These are phyloP conservation scores for Bujurquina vittata DNA, from an alignment of 2,113 vertebrate species.

Conservation along the genomic window DNA sequence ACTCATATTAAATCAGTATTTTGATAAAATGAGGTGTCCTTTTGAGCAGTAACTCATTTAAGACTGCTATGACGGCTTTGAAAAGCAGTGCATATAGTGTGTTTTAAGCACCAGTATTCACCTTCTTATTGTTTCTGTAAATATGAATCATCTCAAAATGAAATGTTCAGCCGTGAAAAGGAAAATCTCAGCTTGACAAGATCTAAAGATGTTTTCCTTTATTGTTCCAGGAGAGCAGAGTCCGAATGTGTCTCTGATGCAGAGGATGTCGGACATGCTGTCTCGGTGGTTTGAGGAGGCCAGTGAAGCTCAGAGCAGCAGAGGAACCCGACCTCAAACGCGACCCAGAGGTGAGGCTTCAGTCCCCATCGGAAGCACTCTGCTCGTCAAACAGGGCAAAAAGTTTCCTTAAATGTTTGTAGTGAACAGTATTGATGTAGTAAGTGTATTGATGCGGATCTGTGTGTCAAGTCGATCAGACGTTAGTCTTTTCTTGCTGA, in stretches of 20 bases:
- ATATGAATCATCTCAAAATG: background rate
- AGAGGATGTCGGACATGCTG: slow-evolving; percentile 99
- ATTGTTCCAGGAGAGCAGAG: slow-evolving; percentile 89
- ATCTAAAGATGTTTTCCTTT: background rate
- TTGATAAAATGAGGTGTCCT: background rate
- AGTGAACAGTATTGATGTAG: too few relatives aligned
- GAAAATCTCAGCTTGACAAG: background rate
- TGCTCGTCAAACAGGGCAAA: background rate
- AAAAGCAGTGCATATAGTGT: too few relatives aligned
- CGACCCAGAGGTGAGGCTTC: slow-evolving; percentile 85
- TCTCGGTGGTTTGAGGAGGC: slow-evolving; percentile 99
- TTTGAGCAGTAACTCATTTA: background rate
- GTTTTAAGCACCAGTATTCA: background rate
- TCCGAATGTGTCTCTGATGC: slow-evolving; percentile 97
- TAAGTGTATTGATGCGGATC: background rate
- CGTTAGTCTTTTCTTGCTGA: background rate
- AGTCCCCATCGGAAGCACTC: background rate
- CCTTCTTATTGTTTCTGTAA: background rate
- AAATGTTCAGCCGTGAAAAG: background rate
- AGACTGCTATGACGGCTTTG: background rate
- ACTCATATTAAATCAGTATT: background rate
- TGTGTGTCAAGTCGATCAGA: background rate
- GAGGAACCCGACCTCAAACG: slow-evolving; percentile 86
- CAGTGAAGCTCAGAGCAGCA: slow-evolving; percentile 92
- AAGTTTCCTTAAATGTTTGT: background rate